Conservation (phyloP, 1,140 invertebrate species). For the Doryteuthis pealeii region DNA sequence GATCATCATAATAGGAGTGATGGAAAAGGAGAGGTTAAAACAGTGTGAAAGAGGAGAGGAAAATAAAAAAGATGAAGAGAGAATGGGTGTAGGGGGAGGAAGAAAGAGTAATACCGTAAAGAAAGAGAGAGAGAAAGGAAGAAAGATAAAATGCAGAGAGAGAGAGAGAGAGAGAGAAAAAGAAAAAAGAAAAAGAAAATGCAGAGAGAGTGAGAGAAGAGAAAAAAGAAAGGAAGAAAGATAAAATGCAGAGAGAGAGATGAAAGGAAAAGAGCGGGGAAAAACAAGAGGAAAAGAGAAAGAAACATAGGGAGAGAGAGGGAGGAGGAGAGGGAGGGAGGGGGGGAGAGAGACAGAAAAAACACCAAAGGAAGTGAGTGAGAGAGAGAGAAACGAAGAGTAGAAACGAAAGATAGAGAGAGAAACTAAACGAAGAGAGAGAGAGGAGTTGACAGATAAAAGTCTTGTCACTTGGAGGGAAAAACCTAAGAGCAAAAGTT, state of each 20-base stretch:
- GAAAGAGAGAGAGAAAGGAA: neutral
- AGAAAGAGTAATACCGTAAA: neutral
- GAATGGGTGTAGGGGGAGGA: neutral
- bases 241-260: neutral
- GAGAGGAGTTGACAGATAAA: neutral
- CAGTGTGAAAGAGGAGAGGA: too few species aligned
- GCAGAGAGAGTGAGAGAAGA: neutral
- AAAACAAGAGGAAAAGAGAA: neutral
- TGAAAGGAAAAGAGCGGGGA: neutral
- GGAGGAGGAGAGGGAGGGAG: neutral
- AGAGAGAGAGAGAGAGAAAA: neutral
- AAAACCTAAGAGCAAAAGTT: neutral
- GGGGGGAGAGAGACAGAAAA: neutral
- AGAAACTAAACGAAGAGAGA: neutral
- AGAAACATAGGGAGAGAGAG: neutral
- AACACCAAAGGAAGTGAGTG: neutral
- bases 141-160: neutral
- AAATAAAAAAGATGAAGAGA: neutral
- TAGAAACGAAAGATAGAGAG: neutral
- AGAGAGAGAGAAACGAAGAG: neutral
- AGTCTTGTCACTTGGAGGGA: neutral
- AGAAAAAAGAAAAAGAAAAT: neutral
- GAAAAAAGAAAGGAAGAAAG: neutral
- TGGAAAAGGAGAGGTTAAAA: too few species aligned
- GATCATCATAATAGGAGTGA: too few species aligned